Conservation (phyloP, 2,797 vertebrate genomes). For the Alauda arvensis region DNA sequence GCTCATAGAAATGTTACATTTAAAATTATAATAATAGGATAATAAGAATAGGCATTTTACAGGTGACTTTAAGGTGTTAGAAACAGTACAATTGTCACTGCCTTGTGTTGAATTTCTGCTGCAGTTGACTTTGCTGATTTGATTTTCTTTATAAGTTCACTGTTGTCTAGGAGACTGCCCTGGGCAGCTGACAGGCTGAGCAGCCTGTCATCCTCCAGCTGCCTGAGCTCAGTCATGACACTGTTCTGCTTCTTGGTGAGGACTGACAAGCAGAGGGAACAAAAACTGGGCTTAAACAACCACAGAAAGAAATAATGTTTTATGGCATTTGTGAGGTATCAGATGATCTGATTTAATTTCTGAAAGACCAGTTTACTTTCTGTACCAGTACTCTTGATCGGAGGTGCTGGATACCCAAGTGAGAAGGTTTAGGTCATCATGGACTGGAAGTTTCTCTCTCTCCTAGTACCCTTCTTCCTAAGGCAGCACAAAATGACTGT, state of each 20-base stretch:
- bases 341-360: background rate
- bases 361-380: background rate
- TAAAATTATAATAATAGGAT: background rate
- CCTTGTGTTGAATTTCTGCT: constrained; percentile 77
- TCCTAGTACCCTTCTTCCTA: background rate
- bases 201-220: constrained; percentile 78
- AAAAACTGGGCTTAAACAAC: background rate
- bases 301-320: background rate
- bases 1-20: background rate
- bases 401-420: background rate
- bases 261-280: constrained; percentile 58
- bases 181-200: constrained; percentile 77
- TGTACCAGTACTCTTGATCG: background rate
- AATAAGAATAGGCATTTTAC: background rate
- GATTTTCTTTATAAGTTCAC: constrained; percentile 80
- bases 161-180: constrained; percentile 78
- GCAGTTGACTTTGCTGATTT: constrained; percentile 78
- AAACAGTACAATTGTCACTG: constrained; percentile 5
- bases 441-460: background rate
- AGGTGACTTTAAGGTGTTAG: background rate
- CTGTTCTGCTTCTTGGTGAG: constrained; percentile 82
- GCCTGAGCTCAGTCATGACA: constrained; percentile 81
- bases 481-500: background rate
- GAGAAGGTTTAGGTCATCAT: background rate
- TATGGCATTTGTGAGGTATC: background rate